phyloP scores from a whole-genome alignment of 2,797 vertebrate species.

The Hippopotamyrus pictus region DNA sequence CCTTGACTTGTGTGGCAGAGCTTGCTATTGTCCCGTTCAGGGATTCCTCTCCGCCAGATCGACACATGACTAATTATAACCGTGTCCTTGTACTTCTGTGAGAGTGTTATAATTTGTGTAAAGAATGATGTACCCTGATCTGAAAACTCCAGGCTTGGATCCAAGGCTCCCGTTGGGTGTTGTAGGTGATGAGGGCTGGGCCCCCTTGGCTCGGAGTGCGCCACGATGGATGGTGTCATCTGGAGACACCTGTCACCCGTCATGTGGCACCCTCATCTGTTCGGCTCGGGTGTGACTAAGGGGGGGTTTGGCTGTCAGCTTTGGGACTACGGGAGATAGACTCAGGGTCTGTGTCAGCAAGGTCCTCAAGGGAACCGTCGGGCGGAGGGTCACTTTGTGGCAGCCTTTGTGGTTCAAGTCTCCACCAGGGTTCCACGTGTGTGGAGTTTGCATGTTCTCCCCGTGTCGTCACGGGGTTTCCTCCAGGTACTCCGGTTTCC shows the following conservation, averaged over 20 bases:
- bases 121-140: background rate
- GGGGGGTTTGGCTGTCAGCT: background rate
- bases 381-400: background rate
- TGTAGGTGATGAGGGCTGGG: background rate
- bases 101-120: background rate
- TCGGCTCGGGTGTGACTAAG: background rate
- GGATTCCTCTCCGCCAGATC: background rate
- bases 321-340: background rate
- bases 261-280: conserved; percentile 15
- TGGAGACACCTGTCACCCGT: background rate
- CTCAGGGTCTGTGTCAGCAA: background rate
- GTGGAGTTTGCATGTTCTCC: background rate
- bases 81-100: background rate
- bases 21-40: background rate
- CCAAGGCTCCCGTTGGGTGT: background rate
- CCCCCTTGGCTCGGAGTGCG: background rate
- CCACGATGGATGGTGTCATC: background rate
- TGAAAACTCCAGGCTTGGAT: background rate
- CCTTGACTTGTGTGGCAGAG: background rate
- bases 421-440: background rate
- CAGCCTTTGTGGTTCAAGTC: background rate
- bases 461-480: background rate
- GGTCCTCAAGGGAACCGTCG: background rate
- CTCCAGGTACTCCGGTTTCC: background rate
- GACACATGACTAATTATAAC: background rate